Evolutionary conservation across 2,113 vertebrate genomes (phyloP).

Genomic region (Leptobrachium ailaonicum): DNA sequence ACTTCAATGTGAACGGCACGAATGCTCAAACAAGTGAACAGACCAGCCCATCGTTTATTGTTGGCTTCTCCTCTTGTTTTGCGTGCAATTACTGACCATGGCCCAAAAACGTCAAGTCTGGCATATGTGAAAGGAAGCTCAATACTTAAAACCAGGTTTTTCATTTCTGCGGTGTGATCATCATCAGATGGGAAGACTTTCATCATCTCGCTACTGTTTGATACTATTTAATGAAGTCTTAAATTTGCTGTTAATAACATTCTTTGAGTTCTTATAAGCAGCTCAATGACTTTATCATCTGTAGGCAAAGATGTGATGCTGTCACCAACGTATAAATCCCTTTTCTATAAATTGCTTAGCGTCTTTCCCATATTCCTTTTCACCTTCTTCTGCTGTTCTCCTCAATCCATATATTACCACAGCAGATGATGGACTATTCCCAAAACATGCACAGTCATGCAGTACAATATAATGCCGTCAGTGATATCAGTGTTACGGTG

Average conservation of each 20-base stretch:
- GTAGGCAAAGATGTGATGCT: slow-evolving; percentile 28
- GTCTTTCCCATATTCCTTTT: neutral
- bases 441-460: neutral
- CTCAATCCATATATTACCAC: neutral
- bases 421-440: neutral
- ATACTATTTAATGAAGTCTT: slow-evolving; percentile 11
- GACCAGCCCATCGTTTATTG: too few relatives aligned
- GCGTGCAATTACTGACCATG: too few relatives aligned
- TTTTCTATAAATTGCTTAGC: neutral
- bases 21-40: slow-evolving; percentile 44
- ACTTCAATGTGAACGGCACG: slow-evolving; percentile 50
- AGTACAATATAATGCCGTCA: too few relatives aligned
- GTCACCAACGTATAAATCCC: slow-evolving; percentile 34
- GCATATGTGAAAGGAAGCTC: too few relatives aligned
- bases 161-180: neutral
- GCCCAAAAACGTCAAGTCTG: too few relatives aligned
- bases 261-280: slow-evolving; percentile 3
- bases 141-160: too few relatives aligned
- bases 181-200: neutral
- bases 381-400: neutral
- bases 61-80: too few relatives aligned
- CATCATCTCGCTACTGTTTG: neutral
- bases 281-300: slow-evolving; percentile 2
- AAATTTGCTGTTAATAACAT: slow-evolving; percentile 1
- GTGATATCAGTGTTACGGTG: neutral